Base-by-base conservation (phyloP, 53 echinoderm and acorn worm species). In the Holothuria scabra region DNA sequence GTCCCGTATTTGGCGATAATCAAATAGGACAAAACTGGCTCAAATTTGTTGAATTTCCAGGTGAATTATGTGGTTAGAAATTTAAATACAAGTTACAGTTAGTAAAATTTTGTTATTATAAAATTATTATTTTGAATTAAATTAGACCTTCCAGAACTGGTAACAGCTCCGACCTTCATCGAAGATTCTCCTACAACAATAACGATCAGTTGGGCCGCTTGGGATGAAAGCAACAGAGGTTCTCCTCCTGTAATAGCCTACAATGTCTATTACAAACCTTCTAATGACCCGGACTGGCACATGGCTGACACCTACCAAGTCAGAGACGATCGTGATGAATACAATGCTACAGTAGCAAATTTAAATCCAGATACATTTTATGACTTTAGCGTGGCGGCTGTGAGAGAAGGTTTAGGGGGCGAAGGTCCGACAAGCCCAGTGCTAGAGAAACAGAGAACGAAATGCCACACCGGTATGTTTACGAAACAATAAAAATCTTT, bases 341-440 rank as follows among this genome's bases (percentile, higher is more conserved):
- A 72, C 16, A 9, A 29, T 0, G 59, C 74, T 44, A 48, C 74
- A 72, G 83, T 49, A 7, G 10, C 8, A 41, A 8, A 41, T 41
- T 65, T 92, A 84, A 59, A 69, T 21, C 80, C 84, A 79, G 80
- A 75, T 28, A 92, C 86, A 33, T 37, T 67, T 13, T 92, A 92
- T 58, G 35, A 29, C 16, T 76, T 92, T 28, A 89, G 86, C 33
- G 89, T 92, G 23, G 74, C 86, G 34, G 86, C 92, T 19, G 85
- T 85, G 26, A 62, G 88, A 76, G 83, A 74, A 28, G 87, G 91
- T 35, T 30, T 28, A 21, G 89, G 86, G 20, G 92, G 89, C 29
- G 89, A 92, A 58, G 92, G 92, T 10, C 89, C 86, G 13, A 67
- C 19, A 46, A 66, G 90, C 78, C 84, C 87, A 28, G 25, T 23